Conservation (phyloP, 2,113 vertebrate genomes). For the Ranitomeya imitator region DNA sequence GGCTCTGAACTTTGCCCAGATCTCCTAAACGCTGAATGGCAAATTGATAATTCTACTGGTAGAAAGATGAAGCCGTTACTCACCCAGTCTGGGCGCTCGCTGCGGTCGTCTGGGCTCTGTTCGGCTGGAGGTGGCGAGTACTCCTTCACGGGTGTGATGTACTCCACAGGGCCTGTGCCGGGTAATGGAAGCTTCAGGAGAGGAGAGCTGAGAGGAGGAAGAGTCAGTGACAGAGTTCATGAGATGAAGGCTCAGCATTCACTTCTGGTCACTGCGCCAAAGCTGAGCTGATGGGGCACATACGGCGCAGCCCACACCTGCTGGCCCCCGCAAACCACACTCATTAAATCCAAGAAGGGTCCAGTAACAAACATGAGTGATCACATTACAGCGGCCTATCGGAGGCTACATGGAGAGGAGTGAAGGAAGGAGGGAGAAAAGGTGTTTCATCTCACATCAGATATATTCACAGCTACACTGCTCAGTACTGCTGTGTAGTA, state of each 20-base stretch:
- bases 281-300: no score
- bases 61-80: slow-evolving; percentile 28
- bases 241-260: neutral
- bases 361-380: no score
- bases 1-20: neutral
- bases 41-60: neutral
- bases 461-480: no score
- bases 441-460: no score
- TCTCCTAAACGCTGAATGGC: neutral
- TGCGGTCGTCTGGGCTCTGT: slow-evolving; percentile 69
- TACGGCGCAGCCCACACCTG: no score
- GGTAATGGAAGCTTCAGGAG: slow-evolving; percentile 93
- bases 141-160: slow-evolving; percentile 87
- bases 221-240: neutral
- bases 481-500: no score
- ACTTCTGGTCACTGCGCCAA: no score
- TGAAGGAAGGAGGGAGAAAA: no score
- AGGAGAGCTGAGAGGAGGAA: slow-evolving; percentile 76
- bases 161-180: slow-evolving; percentile 93
- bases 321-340: no score
- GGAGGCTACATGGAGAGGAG: no score
- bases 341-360: no score
- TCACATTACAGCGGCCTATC: no score
- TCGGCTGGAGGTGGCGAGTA: slow-evolving; percentile 78
- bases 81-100: slow-evolving; percentile 90